Evolutionary conservation across 2,888 invertebrate genomes (phyloP).

Genomic region (Erebia aethiops): DNA sequence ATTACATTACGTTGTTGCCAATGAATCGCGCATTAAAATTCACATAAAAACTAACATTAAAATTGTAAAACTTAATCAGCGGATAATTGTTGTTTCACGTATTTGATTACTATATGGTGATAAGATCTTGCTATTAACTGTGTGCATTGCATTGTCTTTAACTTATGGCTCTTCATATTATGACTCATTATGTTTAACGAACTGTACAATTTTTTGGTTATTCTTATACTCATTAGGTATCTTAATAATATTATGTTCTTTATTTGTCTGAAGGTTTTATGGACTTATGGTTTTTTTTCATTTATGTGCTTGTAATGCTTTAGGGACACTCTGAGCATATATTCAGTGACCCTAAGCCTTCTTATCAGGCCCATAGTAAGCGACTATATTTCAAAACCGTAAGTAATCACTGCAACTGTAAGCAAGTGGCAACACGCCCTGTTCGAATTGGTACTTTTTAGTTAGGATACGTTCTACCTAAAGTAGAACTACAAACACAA

Average conservation of each 20-base stretch:
- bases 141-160: slow-evolving; percentile 20
- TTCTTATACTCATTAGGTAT: not conserved
- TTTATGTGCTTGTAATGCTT: no score
- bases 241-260: not conserved
- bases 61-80: slow-evolving; percentile 36
- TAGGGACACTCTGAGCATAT: no score
- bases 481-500: no score
- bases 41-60: slow-evolving; percentile 22
- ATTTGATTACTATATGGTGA: slow-evolving; percentile 26
- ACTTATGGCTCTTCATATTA: slow-evolving; percentile 7
- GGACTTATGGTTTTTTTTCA: no score
- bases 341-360: no score
- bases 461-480: no score
- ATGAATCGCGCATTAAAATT: slow-evolving; percentile 19
- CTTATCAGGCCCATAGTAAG: no score
- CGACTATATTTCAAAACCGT: no score
- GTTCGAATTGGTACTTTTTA: no score
- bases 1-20: slow-evolving; percentile 13
- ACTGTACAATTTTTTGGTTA: slow-evolving; percentile 5
- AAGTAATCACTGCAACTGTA: no score
- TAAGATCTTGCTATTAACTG: slow-evolving; percentile 26
- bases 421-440: no score
- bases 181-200: slow-evolving; percentile 7
- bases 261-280: not conserved
- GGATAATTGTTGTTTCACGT: slow-evolving; percentile 31